Evolutionary conservation across 2,888 invertebrate species (phyloP).

Genomic region (Chrysina gloriosa): DNA sequence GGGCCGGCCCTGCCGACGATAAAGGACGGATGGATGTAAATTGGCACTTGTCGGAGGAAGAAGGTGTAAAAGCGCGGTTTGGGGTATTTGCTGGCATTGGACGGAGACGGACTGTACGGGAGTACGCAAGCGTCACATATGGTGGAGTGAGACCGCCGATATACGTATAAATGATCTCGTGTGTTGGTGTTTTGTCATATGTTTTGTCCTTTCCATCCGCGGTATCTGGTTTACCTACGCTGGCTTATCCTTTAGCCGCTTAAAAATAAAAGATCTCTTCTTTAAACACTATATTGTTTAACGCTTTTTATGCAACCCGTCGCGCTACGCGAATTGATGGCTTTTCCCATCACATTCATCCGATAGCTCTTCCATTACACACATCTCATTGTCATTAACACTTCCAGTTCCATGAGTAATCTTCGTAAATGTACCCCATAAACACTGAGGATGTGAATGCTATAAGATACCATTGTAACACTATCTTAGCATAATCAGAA

Average conservation of each 20-base stretch:
- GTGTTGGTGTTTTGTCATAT: conserved; percentile 55
- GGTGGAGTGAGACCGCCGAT: conserved; percentile 44
- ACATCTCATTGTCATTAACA: background rate
- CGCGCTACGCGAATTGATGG: conserved; percentile 2
- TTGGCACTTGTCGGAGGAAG: conserved; percentile 67
- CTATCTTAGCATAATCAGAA: background rate
- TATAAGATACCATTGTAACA: too few relatives aligned
- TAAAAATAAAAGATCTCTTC: conserved; percentile 42
- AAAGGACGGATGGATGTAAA: conserved; percentile 75
- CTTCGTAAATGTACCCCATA: background rate
- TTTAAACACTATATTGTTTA: conserved; percentile 41
- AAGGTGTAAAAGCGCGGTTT: conserved; percentile 65
- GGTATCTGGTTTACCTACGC: conserved; percentile 60
- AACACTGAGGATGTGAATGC: too few relatives aligned
- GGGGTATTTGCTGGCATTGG: conserved; percentile 69
- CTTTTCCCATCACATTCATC: background rate
- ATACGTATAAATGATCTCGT: conserved; percentile 40
- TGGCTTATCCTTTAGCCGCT: conserved; percentile 63
- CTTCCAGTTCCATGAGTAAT: background rate
- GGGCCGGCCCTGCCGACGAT: conserved; percentile 76
- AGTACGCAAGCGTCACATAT: conserved; percentile 64
- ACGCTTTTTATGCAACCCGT: conserved; percentile 30
- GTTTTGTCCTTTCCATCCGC: conserved; percentile 60
- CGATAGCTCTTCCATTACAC: background rate
- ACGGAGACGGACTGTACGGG: conserved; percentile 65